These are phyloP conservation scores for Listronotus oregonensis DNA, from an alignment of 1,140 invertebrate genomes.

Conservation along the genomic window DNA sequence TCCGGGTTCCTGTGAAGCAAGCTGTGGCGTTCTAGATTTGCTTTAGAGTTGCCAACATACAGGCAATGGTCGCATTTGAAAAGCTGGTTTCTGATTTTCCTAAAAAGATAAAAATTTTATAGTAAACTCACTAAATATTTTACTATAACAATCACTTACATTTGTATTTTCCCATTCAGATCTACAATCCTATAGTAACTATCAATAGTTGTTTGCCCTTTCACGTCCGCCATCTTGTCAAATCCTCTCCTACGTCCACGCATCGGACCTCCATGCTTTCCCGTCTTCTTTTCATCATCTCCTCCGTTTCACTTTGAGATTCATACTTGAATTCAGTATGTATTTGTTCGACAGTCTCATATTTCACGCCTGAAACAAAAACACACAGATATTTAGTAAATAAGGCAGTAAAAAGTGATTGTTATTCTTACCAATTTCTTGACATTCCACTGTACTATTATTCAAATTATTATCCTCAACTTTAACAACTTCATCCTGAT, in stretches of 20 bases:
- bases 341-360: slow-evolving; percentile 7
- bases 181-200: slow-evolving; percentile 6
- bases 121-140: no score
- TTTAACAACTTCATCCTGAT: no score
- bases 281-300: background rate
- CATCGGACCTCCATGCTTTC: no score
- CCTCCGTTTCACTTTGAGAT: slow-evolving; percentile 13
- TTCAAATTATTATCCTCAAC: no score
- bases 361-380: slow-evolving; percentile 10
- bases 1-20: slow-evolving; percentile 20
- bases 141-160: background rate
- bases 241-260: background rate
- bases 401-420: no score
- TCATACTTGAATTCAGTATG: slow-evolving; percentile 22
- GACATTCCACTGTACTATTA: no score
- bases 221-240: background rate
- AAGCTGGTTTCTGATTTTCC: background rate
- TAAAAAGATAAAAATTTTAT: background rate
- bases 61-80: slow-evolving; percentile 25
- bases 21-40: slow-evolving; percentile 22
- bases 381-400: no score
- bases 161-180: background rate
- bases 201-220: slow-evolving; percentile 1
- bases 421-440: background rate
- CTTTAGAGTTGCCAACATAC: slow-evolving; percentile 18